phyloP scores from a whole-genome alignment of 1,140 invertebrate species.

The Rhopalosiphum maidis region DNA sequence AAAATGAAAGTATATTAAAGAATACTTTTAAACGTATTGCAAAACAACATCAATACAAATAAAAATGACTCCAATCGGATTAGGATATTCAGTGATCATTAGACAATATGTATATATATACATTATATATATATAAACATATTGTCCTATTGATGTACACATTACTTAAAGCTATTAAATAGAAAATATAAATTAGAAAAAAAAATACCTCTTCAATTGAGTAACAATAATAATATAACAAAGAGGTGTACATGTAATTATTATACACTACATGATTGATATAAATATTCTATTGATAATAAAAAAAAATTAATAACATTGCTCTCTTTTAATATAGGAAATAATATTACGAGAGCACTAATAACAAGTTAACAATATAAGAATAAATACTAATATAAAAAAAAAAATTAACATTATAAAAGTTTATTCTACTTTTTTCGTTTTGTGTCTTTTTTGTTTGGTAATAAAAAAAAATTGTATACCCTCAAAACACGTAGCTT shows the following conservation, averaged over 20 bases:
- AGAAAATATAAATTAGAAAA: not conserved
- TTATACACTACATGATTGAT: not conserved
- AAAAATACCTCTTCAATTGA: not conserved
- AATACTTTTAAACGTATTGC: not conserved
- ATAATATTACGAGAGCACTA: too few relatives aligned
- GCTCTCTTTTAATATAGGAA: too few relatives aligned
- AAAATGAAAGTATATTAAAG: not conserved
- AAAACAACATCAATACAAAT: not conserved
- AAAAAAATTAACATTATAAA: not conserved
- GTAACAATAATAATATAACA: not conserved
- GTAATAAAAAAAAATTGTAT: constrained; percentile 25
- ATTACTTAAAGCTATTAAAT: not conserved
- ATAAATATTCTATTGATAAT: not conserved
- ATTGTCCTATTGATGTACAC: not conserved
- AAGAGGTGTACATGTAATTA: not conserved
- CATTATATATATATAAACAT: not conserved
- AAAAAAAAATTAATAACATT: too few relatives aligned
- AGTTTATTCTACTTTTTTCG: not conserved
- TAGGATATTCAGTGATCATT: not conserved
- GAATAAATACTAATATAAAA: not conserved
- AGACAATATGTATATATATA: not conserved
- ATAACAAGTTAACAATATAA: not conserved
- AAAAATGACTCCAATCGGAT: not conserved
- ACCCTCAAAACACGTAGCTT: not conserved
- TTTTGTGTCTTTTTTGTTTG: not conserved